These are phyloP conservation scores for Tribolium castaneum DNA, from an alignment of 1,140 invertebrate genomes.

Conservation along the genomic window DNA sequence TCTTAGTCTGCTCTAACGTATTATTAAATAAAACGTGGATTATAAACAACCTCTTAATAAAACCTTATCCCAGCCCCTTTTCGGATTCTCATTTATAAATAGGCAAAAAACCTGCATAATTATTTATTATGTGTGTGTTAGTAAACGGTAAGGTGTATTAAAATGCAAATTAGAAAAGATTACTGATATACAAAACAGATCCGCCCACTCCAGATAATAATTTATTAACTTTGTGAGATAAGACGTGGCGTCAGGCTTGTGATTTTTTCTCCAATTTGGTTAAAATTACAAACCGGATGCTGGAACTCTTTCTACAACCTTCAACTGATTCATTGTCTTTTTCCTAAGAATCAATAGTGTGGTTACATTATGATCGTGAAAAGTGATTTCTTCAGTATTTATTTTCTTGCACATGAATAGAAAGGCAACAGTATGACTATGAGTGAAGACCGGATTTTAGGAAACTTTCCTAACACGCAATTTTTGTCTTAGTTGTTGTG, in stretches of 20 bases:
- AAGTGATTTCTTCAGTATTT: neutral
- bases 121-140: neutral
- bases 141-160: neutral
- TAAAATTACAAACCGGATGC: neutral
- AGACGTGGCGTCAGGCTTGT: neutral
- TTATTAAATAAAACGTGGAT: neutral
- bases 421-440: neutral
- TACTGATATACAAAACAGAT: neutral
- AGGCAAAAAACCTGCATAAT: neutral
- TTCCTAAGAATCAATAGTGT: neutral
- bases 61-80: neutral
- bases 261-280: too few species aligned
- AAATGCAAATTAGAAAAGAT: neutral
- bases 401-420: neutral
- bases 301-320: neutral
- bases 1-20: neutral
- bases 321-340: neutral
- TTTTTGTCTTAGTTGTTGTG: too few species aligned
- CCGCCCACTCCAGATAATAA: neutral
- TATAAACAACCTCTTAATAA: neutral
- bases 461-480: too few species aligned
- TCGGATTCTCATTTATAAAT: neutral
- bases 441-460: too few species aligned
- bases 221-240: neutral
- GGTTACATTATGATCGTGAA: neutral